Evolutionary conservation across 2,113 vertebrate species (phyloP).

Genomic region (Mormoops blainvillei): DNA sequence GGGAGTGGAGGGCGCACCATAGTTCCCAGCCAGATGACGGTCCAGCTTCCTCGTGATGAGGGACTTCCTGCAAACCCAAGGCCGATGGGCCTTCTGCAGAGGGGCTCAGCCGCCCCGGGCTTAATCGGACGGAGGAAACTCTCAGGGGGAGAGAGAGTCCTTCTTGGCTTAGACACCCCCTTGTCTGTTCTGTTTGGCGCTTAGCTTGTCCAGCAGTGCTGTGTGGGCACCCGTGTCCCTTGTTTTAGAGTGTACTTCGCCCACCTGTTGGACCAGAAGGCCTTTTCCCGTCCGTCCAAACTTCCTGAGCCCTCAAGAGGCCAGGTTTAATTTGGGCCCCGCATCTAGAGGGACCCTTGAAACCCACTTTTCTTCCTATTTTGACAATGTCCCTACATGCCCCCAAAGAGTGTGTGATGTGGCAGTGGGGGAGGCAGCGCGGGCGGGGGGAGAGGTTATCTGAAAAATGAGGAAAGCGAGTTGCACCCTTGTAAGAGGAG

Average conservation of each 20-base stretch:
- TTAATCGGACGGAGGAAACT: background rate
- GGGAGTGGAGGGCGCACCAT: background rate
- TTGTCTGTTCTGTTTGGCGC: background rate
- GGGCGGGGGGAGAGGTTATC: background rate
- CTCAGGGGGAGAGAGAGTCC: too few relatives aligned
- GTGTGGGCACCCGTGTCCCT: background rate
- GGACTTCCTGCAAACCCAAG: background rate
- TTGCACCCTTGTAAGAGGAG: background rate
- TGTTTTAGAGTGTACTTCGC: background rate
- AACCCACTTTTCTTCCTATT: background rate
- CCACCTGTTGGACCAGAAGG: background rate
- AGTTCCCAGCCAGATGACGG: background rate
- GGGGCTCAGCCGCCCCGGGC: background rate
- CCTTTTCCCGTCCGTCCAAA: background rate
- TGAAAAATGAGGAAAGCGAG: background rate
- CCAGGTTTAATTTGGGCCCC: background rate
- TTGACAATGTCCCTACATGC: background rate
- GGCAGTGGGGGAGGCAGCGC: background rate
- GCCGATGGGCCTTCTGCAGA: background rate
- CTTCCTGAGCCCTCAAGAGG: background rate
- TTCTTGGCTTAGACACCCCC: background rate
- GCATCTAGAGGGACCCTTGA: background rate
- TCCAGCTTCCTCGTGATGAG: background rate
- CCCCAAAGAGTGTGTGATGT: background rate
- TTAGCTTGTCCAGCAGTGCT: background rate